Evolutionary conservation across 2,888 invertebrate genomes (phyloP).

Genomic region (Amphipoea oculea): DNA sequence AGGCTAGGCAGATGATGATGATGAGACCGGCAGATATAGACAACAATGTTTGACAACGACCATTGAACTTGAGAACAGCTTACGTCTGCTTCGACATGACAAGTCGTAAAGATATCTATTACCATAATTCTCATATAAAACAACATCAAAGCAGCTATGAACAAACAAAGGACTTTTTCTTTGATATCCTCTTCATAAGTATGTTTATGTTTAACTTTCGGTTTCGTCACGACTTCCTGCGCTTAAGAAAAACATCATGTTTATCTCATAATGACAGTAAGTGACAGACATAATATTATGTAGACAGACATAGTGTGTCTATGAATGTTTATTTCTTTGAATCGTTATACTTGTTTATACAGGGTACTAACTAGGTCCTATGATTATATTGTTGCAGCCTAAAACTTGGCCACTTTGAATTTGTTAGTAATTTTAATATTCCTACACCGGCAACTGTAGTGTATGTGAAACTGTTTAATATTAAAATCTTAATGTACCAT

Average conservation of each 20-base stretch:
- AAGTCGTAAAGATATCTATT: constrained; percentile 25
- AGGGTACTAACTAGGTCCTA: too few relatives aligned
- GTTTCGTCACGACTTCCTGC: constrained; percentile 54
- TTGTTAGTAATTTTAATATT: too few relatives aligned
- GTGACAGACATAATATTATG: constrained; percentile 48
- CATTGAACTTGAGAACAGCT: background rate
- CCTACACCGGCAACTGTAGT: too few relatives aligned
- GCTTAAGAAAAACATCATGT: constrained; percentile 44
- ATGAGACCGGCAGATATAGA: too few relatives aligned
- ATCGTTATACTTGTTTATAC: constrained; percentile 42
- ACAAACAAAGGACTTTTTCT: constrained; percentile 40
- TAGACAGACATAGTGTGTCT: constrained; percentile 8
- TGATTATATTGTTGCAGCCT: too few relatives aligned
- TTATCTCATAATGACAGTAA: constrained; percentile 55
- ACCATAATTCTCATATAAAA: constrained; percentile 40
- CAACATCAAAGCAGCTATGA: constrained; percentile 9
- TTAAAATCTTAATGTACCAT: too few relatives aligned
- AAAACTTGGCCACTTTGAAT: too few relatives aligned
- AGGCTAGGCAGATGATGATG: too few relatives aligned
- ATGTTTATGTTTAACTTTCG: constrained; percentile 35
- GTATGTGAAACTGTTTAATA: too few relatives aligned
- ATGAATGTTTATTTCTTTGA: constrained; percentile 40
- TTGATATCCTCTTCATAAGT: constrained; percentile 45
- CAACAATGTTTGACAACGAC: background rate
- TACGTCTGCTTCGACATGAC: background rate